A percentile compares a stretch with the other conserved stretches of the same genome.
These are phyloP conservation scores for Clarias batrachus DNA, from an alignment of 2,113 vertebrate genomes.

Conservation along the genomic window DNA sequence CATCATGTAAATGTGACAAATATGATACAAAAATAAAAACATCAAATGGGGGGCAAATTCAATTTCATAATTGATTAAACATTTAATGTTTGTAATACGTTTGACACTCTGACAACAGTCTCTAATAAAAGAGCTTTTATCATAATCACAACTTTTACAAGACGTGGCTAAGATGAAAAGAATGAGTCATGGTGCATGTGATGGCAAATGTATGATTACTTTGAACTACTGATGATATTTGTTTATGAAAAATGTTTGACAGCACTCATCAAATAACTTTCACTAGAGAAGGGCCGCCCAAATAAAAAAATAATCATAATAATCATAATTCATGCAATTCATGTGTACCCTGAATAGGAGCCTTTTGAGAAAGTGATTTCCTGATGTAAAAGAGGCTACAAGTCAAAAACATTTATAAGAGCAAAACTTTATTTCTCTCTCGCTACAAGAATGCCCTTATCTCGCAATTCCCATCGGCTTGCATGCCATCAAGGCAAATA, in stretches of 20 bases:
- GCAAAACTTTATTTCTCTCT: no score
- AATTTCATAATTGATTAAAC: not conserved
- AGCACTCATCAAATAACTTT: not conserved
- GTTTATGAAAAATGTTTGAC: not conserved
- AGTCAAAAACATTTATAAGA: no score
- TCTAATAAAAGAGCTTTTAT: conserved; percentile 11
- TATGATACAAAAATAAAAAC: no score
- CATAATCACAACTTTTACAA: not conserved
- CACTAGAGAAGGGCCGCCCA: not conserved
- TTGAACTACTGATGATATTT: not conserved
- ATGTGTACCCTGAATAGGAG: no score
- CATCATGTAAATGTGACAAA: no score
- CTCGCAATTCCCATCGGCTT: no score
- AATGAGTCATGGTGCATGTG: not conserved
- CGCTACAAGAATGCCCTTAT: no score
- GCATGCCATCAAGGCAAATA: no score
- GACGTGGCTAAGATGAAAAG: not conserved
- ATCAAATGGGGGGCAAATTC: no score
- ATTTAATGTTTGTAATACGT: not conserved
- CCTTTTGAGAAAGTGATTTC: no score
- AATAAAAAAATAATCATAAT: not conserved
- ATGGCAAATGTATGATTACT: not conserved
- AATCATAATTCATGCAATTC: not conserved
- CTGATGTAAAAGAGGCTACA: no score
- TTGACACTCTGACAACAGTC: not conserved